Base-by-base conservation (phyloP, 2,113 vertebrate species). In the Turdus rufiventris region DNA sequence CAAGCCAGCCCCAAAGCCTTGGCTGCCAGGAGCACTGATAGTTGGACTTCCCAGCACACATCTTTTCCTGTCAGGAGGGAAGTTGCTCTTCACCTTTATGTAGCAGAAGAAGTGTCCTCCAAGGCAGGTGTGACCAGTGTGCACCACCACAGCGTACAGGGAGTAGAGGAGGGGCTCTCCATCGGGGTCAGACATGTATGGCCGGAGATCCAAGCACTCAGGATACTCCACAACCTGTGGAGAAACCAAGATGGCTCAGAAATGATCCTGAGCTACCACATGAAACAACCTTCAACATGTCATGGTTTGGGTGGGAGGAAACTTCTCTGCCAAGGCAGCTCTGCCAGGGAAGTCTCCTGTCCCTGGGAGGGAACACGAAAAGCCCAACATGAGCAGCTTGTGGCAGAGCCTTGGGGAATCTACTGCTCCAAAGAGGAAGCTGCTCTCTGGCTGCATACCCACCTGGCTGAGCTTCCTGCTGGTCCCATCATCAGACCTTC, bases 401-500 rank as follows among this genome's bases (percentile, higher is more conserved):
- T 63, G 70, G 6, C 19, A 50, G 36, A 56, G 61, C 71, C 60
- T 8, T 42, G 63, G 63, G 62, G 31, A 68, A 66, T 7, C 5
- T 25, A 2, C n/a, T 61, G 24, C 47, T 36, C 9, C 71, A 33
- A 4, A 33, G 56, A 36, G 62, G 54, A 23, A 48, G n/a, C 7
- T 48, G 47, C 50, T 4, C n/a, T 33, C 9, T 0, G 7, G 14
- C 3, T 42, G 40, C 12, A 4, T 1, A 70, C 79, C 18, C 12
- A 90, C 88, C 88, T 90, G 71, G 71, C 63, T 63, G 79, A 90
- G 53, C 48, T 90, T 90, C 72, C 31, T 62, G 42, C 48, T 42
- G 63, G 8, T 83, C 5, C 0, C 4, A 3, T 43, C 42, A 8
- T 68, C 88, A 28, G 72, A 71, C 79, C 88, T 70, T 8, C 48